Base-by-base conservation (phyloP, 2,113 vertebrate genomes). In the Daphoenositta chrysoptera region DNA sequence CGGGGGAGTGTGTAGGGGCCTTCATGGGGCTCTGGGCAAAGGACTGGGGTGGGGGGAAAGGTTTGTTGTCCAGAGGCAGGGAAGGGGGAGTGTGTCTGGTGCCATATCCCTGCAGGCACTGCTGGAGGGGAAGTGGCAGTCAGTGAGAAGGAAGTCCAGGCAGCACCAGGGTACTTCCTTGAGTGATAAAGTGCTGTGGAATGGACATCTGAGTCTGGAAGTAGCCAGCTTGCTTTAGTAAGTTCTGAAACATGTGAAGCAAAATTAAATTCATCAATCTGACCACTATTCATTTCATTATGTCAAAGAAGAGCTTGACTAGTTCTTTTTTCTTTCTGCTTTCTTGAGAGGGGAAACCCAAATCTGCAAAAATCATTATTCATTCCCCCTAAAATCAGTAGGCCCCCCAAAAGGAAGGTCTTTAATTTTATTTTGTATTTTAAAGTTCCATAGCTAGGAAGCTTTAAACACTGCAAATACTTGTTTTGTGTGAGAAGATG, bases 261-360 rank as follows among this genome's bases (percentile, higher is more conserved):
- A 92, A 95, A 93, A 90, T 88, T 45, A 70, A 93, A 65, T 23
- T 54, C 23, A 45, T 71, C 33, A 33, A 4, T 83, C 44, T 90
- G 63, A 70, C 51, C 1, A 0, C 48, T 71, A 11, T n/a, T 88
- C 35, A 0, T 65, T 88, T 30, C 5, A 3, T 83, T 35, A 30
- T 18, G 9, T 80, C 39, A 63, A 76, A 63, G 40, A 90, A 56
- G 44, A 79, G 33, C 56, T 81, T 12, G 8, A 33, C 11, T 35
- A 68, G 33, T 72, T 91, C 7, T 40, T 86, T 76, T 89, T 33
- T 66, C 6, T 26, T 85, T 12, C 39, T 72, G 16, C 56, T 71
- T 86, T 88, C 76, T 75, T 9, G 10, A 77, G 56, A 90, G 39
- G 39, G 22, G 44, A 88, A 86, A 73, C 5, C 2, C 47, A 75